phyloP scores from a whole-genome alignment of 2,113 vertebrate species.

The Crocuta crocuta region DNA sequence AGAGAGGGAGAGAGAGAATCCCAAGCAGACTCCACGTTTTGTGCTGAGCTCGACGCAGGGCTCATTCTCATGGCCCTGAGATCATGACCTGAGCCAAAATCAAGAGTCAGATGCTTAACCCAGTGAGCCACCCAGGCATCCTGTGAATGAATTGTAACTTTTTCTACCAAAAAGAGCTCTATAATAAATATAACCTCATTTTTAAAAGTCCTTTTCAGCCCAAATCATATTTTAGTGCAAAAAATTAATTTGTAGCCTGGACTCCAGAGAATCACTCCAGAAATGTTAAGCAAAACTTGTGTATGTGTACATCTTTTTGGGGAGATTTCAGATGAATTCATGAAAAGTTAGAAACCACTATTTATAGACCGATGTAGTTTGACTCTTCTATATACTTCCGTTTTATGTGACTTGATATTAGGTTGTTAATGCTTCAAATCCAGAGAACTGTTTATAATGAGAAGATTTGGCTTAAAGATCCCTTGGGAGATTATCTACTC shows the following conservation, averaged over 20 bases:
- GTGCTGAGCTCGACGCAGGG: no score
- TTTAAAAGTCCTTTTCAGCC: not conserved
- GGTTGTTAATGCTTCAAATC: slow-evolving; percentile 19
- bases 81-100: no score
- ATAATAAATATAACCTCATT: slow-evolving; percentile 17
- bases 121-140: no score
- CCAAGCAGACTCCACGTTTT: no score
- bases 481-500: slow-evolving; percentile 28
- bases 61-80: no score
- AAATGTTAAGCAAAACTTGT: slow-evolving; percentile 45
- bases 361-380: slow-evolving; percentile 5
- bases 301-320: slow-evolving; percentile 16
- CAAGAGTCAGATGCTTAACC: not conserved
- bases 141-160: slow-evolving; percentile 5
- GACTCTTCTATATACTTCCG: not conserved
- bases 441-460: slow-evolving; percentile 37
- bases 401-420: slow-evolving; percentile 40
- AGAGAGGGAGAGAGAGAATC: no score
- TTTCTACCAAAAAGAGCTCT: not conserved
- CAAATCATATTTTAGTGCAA: slow-evolving; percentile 4
- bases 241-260: slow-evolving; percentile 58
- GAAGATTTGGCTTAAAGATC: slow-evolving; percentile 44
- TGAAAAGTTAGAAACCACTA: not conserved
- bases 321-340: slow-evolving; percentile 40
- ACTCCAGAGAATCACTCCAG: not conserved